Evolutionary conservation across 2,797 vertebrate genomes (phyloP), one percentile per base, ranked within the genome.

Genomic region (Tokudaia tokunoshimensis): DNA sequence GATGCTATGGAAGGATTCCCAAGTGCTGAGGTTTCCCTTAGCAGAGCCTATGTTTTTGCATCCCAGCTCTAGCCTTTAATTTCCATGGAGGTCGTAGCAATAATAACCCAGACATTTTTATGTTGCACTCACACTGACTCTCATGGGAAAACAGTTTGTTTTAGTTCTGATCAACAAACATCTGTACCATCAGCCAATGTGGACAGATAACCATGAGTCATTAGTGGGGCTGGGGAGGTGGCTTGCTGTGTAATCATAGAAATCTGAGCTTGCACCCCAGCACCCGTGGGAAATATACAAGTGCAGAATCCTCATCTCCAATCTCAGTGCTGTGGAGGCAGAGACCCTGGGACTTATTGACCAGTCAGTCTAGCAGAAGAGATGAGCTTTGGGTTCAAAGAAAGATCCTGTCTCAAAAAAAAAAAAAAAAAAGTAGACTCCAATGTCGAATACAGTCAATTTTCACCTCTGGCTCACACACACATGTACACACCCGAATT

Each of bases 91-190:
- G 85, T 47, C 92, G 59, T 17, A 70, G 74, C 37, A 78, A 31
- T 89, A 63, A 94, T 87, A 94, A 57, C 29, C 57, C 44, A 74
- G 31, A 34, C 15, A 72, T 88, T 61, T 85, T 22, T 94, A 76
- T 76, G 34, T 65, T 75, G 65, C 91, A 29, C 72, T 95, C n/a
- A 79, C 61, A n/a, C 19, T 92, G 78, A 82, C 79, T 95, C 94
- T 91, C 89, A 50, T 61, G 63, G 94, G 80, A 86, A 96, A 94
- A 76, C n/a, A 79, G 34, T 93, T 95, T 61, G 15, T 91, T 74
- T 24, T 57, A 74, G 17, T 91, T 65, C 65, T 89, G 85, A 57
- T 78, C 57, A 86, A 76, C 84, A 96, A 95, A 94, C 37, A 70
- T 24, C 31, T 34, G 1, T 74, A 52, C 81, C 31, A 52, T 80